Conservation (phyloP, 2,113 vertebrate species). For the Cephalopterus ornatus region DNA sequence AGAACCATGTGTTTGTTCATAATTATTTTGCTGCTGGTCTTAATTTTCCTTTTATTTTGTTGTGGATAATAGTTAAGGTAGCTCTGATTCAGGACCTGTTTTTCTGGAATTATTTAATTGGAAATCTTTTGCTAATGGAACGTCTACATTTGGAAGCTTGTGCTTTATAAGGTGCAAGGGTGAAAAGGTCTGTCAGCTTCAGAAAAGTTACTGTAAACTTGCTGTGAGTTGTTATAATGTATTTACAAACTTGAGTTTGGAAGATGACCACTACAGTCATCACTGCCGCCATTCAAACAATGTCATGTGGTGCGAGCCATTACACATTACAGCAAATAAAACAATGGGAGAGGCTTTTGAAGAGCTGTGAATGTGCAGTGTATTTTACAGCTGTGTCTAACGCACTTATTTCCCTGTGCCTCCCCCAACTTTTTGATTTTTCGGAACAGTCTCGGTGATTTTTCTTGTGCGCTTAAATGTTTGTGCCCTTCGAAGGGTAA, state of each 20-base stretch:
- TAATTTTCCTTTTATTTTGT: neutral
- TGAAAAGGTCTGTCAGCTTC: neutral
- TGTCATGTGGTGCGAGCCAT: neutral
- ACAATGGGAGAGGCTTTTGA: conserved; percentile 17
- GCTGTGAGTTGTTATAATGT: neutral
- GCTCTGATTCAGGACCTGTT: conserved; percentile 28
- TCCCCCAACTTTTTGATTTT: neutral
- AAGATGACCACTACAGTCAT: neutral
- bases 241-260: conserved; percentile 1
- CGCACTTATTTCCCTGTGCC: neutral
- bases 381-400: neutral
- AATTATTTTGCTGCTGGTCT: conserved; percentile 4
- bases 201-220: conserved; percentile 1
- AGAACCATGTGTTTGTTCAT: neutral
- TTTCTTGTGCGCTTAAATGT: neutral
- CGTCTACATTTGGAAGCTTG: neutral
- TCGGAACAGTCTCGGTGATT: neutral
- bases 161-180: neutral
- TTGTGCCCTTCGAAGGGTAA: conserved; percentile 27
- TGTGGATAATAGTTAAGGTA: conserved; percentile 5
- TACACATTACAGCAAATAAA: neutral
- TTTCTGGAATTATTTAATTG: conserved; percentile 40
- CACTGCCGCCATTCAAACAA: neutral
- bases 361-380: neutral
- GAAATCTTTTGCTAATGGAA: conserved; percentile 18